phyloP scores from a whole-genome alignment of 30 jellyfish, hydroid and myxozoan species.

The Hydractinia symbiolongicarpus region DNA sequence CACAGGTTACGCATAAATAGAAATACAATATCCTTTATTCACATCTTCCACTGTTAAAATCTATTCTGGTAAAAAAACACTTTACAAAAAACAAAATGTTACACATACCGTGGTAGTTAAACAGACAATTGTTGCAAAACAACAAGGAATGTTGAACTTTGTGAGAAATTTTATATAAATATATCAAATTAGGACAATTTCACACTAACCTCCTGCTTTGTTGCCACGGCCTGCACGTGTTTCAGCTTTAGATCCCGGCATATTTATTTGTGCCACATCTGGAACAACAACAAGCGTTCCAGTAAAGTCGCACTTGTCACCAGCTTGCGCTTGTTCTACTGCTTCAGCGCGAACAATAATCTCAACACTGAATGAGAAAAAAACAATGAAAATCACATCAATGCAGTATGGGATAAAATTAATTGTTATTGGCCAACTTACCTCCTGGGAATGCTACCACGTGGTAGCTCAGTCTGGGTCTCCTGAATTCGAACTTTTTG shows the following conservation, averaged over 20 bases:
- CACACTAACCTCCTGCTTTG: slow-evolving; percentile 11
- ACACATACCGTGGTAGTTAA: neutral
- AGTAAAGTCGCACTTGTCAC: slow-evolving; percentile 98
- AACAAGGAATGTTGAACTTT: neutral
- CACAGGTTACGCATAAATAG: neutral
- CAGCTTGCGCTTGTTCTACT: slow-evolving; percentile 99
- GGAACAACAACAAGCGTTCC: slow-evolving; percentile 99
- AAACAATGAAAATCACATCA: neutral
- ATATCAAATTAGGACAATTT: neutral
- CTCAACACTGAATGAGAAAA: slow-evolving; percentile 68
- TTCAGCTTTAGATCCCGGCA: slow-evolving; percentile 79
- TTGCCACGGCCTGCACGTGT: slow-evolving; percentile 28
- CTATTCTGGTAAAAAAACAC: neutral
- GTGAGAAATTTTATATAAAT: neutral
- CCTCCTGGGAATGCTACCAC: slow-evolving; percentile 99
- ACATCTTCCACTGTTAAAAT: neutral
- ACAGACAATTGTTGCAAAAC: neutral
- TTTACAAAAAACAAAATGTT: neutral
- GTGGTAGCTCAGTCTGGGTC: slow-evolving; percentile 99
- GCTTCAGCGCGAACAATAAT: slow-evolving; percentile 97
- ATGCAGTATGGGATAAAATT: neutral
- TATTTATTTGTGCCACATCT: slow-evolving; percentile 86
- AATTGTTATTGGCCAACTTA: neutral
- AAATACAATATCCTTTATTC: neutral
- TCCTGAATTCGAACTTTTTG: slow-evolving; percentile 99